Base-by-base conservation (phyloP, 1,140 invertebrate genomes). In the Neomicropteryx cornuta region DNA sequence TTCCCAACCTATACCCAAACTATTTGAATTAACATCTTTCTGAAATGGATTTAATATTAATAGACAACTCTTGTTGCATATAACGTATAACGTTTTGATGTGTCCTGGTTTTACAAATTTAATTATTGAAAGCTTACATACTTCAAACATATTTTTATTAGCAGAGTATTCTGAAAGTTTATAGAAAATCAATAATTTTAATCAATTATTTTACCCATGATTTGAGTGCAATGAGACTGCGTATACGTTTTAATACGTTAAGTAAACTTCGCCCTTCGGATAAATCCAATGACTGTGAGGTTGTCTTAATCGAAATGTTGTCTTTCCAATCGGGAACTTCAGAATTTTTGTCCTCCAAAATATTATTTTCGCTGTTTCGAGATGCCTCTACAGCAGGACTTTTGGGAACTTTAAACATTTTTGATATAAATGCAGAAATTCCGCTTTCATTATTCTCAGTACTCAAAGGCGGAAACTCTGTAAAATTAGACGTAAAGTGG, bases 241-340 rank as follows among this genome's bases (percentile, higher is more conserved):
- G 85, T 24, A 88, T 86, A 44, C 83, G 71, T 56, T 78, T 81
- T 14, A 87, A 60, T 44, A 87, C 81, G 69, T 84, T 87, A 4
- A 79, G 77, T 43, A 87, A 68, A 61, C 79, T 86, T 33, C 83
- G 68, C 2, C 76, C 82, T 56, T 85, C 66, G 21, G 13, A 6
- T 19, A 55, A 51, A 19, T 64, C 61, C 0, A 57, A 53, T 5
- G 55, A 53, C 34, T 60, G 62, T 20, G 45, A 52, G 2, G 40
- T 57, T 17, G 51, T 48, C 39, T 62, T 60, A 4, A 51, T 44
- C 35, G 57, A 57, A 3, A 35, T 48, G 16, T 47, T 37, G 20
- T 50, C 51, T 18, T 50, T 42, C n/a, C 40, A 21, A 20, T 46
- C 39, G n/a, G n/a, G n/a, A n/a, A n/a, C n/a, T 11, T 35, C 35